Conservation (phyloP, 1,140 invertebrate species). For the Papilio xuthus region DNA sequence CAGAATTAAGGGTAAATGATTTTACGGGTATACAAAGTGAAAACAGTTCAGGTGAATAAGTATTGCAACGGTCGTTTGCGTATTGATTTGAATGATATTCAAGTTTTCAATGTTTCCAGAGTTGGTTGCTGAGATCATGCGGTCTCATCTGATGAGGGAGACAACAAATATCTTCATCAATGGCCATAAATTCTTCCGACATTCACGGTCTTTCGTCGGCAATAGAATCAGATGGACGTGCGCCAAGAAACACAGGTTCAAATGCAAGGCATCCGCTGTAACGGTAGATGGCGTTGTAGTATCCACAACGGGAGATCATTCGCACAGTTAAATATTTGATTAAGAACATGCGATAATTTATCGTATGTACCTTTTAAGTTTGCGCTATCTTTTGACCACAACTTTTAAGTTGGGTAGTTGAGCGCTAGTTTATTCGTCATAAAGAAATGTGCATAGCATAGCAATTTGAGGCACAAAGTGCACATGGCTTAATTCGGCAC, state of each 20-base stretch:
- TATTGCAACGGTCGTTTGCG: neutral
- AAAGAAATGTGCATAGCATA: neutral
- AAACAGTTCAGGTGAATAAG: neutral
- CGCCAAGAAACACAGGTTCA: constrained; percentile 72
- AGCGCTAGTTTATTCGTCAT: neutral
- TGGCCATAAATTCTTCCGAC: constrained; percentile 72
- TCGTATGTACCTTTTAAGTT: neutral
- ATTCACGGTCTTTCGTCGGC: constrained; percentile 68
- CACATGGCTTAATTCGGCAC: neutral
- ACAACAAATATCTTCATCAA: constrained; percentile 69
- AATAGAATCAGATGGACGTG: constrained; percentile 73
- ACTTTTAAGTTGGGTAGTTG: neutral
- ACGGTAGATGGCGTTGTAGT: constrained; percentile 68
- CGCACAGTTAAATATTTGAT: constrained; percentile 50
- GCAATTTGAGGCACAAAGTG: neutral
- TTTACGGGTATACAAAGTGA: too few species aligned
- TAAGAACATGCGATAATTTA: neutral
- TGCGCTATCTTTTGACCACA: neutral
- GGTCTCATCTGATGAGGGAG: constrained; percentile 62
- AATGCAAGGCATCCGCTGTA: constrained; percentile 70
- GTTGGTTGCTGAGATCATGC: constrained; percentile 60
- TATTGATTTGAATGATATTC: constrained; percentile 29
- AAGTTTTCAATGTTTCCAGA: constrained; percentile 52
- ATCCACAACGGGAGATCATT: constrained; percentile 64
- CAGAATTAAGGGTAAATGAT: too few species aligned